A percentile compares a stretch with the other conserved stretches of the same genome.
Conservation (phyloP, 2,797 vertebrate species). For the Gymnodraco acuticeps region DNA sequence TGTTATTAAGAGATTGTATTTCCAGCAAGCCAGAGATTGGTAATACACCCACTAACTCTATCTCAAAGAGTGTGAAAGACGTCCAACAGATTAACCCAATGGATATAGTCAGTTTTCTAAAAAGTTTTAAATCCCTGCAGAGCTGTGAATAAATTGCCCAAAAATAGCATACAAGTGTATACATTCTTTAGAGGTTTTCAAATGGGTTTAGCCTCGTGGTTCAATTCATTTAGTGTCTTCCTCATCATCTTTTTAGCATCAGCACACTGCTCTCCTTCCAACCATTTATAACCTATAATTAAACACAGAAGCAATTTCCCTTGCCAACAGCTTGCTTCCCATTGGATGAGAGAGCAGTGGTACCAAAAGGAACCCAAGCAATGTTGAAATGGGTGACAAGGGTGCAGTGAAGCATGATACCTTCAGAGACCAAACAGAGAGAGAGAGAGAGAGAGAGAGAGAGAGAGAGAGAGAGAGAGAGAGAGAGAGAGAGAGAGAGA, state of each 20-base stretch:
- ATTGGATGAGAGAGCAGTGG: constrained; percentile 62
- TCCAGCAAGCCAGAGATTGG: constrained; percentile 54
- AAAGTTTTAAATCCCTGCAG: constrained; percentile 35
- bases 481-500: constrained; percentile 26
- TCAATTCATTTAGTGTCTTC: constrained; percentile 50
- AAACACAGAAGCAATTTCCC: constrained; percentile 79
- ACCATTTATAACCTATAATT: constrained; percentile 77
- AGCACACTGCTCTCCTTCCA: constrained; percentile 61
- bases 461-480: constrained; percentile 25
- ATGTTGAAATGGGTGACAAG: constrained; percentile 66
- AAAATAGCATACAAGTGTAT: constrained; percentile 22
- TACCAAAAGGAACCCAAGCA: constrained; percentile 67
- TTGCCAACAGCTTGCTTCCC: constrained; percentile 64
- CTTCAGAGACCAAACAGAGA: constrained; percentile 48
- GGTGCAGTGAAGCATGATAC: constrained; percentile 66
- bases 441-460: constrained; percentile 26
- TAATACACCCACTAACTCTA: constrained; percentile 58
- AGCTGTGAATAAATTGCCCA: constrained; percentile 16
- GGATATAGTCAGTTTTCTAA: constrained; percentile 34
- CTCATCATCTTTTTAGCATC: constrained; percentile 66
- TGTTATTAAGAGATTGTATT: constrained; percentile 80
- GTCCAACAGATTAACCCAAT: constrained; percentile 52
- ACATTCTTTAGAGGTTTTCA: constrained; percentile 22
- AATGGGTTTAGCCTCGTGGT: constrained; percentile 35
- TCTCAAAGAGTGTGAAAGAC: constrained; percentile 54